Base-by-base conservation (phyloP, 2,888 invertebrate species). In the Apomyelois bistriatella region DNA sequence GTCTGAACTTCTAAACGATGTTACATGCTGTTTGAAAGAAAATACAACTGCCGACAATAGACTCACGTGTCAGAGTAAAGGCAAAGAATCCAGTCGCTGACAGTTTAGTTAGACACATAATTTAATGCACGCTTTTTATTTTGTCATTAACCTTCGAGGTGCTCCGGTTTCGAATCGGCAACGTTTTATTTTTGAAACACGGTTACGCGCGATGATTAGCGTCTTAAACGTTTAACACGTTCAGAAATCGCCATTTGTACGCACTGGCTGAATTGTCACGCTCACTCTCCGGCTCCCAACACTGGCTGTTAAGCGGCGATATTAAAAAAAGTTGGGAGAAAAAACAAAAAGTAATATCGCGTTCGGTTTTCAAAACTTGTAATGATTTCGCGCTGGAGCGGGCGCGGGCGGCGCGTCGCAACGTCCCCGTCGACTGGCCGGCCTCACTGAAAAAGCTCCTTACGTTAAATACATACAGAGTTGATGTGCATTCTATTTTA, bases 111-210 rank as follows among this genome's bases (percentile, higher is more conserved):
- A 72, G 72, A 77, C 78, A 79, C 80, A 82, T 76, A 69, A 74
- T 82, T 85, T 79, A 81, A 83, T 83, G 82, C 80, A 82, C 77
- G 83, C 74, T 80, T 85, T 84, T 86, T 85, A 85, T 85, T 86
- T 84, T 85, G 85, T 87, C 85, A 87, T 86, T 87, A 87, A 87
- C 87, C 88, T 88, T 87, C 87, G 81, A 71, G 79, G 81, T 85
- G 87, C 86, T 86, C 87, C 84, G 85, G 82, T 84, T 86, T 81
- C 81, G 81, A 81, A 85, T 84, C 82, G 79, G 80, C 82, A 81
- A 82, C 84, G 85, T 79, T 85, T 86, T 88, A 87, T 88, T 88
- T 87, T 85, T 79, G 85, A 83, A 85, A 82, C 85, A 76, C 84
- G 83, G 81, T 82, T 82, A 85, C 82, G 80, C 78, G 74, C 72